Evolutionary conservation across 2,797 vertebrate species (phyloP), one percentile per base, ranked within the genome.

Genomic region (Oceanodroma leucorhoa): DNA sequence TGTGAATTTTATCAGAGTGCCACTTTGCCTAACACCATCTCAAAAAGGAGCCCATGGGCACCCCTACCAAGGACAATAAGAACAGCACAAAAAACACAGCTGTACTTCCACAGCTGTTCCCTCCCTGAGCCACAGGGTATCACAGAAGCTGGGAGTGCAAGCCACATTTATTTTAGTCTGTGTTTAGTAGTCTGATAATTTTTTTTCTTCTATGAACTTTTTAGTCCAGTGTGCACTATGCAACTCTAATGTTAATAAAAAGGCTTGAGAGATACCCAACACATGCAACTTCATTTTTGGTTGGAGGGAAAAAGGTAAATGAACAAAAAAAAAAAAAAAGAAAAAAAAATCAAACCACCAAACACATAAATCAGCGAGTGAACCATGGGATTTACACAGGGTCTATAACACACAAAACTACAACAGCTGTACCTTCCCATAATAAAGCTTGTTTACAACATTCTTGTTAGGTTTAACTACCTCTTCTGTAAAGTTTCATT

Each of bases 1-100:
- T 0, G 2, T 32, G 26, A 10, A 27, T 70, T 82, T 80, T 62
- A 61, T 24, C 62, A 48, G 16, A 43, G 32, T 11, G 41, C 6
- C 10, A 60, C n/a, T 85, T 22, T 11, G 9, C 32, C 16, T 36
- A 45, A 40, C 18, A 14, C 3, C 4, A 27, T 10, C 64, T 57
- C 40, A 22, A 19, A 75, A 60, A 60, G 32, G 20, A 91, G 21
- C 5, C n/a, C 10, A 10, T 1, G 7, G 6, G 10, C 32, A 92
- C 30, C 26, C 20, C 29, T 23, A 30, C 4, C 0, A 1, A 87
- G 14, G 32, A 9, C 40, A 62, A 8, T 0, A 32, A 61, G 32
- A 65, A 55, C 6, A 24, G 38, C 24, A 36, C 36, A 89, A 60
- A 78, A 11, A 5, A 0, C 32, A 41, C 13, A 76, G 46, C 17